These are phyloP conservation scores for Drosophila nebulosa DNA, from an alignment of 1,140 invertebrate species.

Conservation along the genomic window DNA sequence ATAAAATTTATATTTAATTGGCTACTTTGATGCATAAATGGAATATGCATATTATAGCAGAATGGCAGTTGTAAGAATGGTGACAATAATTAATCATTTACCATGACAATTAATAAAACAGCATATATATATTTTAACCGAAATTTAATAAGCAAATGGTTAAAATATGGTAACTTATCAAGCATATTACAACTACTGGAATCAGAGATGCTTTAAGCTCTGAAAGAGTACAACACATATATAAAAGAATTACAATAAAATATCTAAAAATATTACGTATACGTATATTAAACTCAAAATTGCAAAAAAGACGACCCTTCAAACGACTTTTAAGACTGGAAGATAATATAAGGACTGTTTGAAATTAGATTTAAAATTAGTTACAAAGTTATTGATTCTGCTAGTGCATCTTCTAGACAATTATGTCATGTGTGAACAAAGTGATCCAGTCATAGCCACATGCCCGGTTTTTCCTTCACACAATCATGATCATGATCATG, in stretches of 20 bases:
- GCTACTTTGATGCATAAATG: not conserved
- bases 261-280: no score
- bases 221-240: no score
- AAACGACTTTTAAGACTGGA: no score
- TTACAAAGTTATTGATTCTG: not conserved
- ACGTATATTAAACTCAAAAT: no score
- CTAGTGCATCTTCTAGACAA: not conserved
- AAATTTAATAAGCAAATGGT: not conserved
- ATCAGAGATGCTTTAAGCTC: no score
- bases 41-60: not conserved
- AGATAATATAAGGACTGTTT: no score
- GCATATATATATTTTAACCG: not conserved
- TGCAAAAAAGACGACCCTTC: no score
- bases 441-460: not conserved
- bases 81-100: not conserved
- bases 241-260: no score
- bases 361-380: not conserved
- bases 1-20: not conserved
- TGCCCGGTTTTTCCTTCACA: slow-evolving; percentile 6
- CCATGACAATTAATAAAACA: not conserved
- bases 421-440: not conserved
- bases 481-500: slow-evolving; percentile 1
- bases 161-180: not conserved
- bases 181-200: no score
- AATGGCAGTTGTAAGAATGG: not conserved